These are phyloP conservation scores for Tipula unca DNA, from an alignment of 2,888 invertebrate species.

Conservation along the genomic window DNA sequence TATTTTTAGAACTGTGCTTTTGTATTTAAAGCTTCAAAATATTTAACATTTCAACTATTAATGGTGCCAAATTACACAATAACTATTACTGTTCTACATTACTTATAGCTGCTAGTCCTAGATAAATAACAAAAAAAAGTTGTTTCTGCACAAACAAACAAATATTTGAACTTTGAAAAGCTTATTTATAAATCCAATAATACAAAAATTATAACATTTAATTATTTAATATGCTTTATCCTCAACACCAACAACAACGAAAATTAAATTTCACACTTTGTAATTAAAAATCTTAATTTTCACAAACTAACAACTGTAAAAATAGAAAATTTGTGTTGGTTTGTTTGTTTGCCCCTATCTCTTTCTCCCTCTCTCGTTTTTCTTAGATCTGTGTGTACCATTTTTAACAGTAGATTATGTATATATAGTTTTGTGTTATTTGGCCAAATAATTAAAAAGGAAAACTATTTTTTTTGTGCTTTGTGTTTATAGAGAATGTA, in stretches of 20 bases:
- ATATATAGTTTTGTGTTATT: background rate
- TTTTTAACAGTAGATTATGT: background rate
- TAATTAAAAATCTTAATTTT: background rate
- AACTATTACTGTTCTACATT: no score
- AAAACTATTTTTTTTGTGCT: background rate
- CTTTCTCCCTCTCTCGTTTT: no score
- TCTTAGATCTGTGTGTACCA: background rate
- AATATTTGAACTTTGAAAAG: no score
- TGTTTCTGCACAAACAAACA: no score
- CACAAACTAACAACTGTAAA: background rate
- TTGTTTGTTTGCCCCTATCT: background rate
- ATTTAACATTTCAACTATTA: no score
- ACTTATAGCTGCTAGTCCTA: no score
- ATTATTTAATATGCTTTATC: background rate
- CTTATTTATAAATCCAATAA: background rate
- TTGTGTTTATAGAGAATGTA: background rate
- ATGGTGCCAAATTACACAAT: no score
- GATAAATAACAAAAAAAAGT: no score
- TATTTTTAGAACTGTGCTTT: no score
- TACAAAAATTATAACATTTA: background rate
- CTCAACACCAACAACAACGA: background rate
- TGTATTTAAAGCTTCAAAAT: no score
- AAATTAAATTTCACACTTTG: background rate
- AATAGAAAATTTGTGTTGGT: background rate
- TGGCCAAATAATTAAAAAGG: background rate